Evolutionary conservation across 2,888 invertebrate species (phyloP), one percentile per base, ranked within the genome.

Genomic region (Nemurella pictetii): DNA sequence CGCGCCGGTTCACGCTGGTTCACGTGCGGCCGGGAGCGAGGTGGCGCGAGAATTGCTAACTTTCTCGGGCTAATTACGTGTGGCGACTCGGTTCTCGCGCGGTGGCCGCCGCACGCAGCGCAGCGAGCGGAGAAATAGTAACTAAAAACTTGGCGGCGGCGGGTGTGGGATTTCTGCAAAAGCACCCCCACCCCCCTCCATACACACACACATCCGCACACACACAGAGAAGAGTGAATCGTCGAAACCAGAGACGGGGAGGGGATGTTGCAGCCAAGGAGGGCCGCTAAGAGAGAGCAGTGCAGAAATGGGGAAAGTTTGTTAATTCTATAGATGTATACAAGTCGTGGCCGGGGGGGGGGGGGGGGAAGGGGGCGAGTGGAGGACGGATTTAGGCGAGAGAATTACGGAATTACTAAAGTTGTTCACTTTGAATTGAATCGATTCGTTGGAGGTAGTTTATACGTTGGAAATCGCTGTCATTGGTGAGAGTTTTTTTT

Each of bases 1-100:
- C 35, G 55, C 35, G 55, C 55, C 15, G 55, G n/a, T n/a, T n/a
- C n/a, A n/a, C n/a, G n/a, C n/a, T n/a, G 55, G 55, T 12, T 55
- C 15, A 20, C 35, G 55, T 7, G 12, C 20, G 55, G n/a, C n/a
- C n/a, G 55, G 55, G 55, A 55, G 55, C 1, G 55, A 20, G 55
- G 55, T 7, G 55, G 55, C 15, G 55, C 15, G 9, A 20, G 20
- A 55, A 20, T 55, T 55, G 55, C 20, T 55, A 78, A 78, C 29
- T 78, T 78, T n/a, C 78, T 55, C 15, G 29, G 28, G 78, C 78
- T 78, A 78, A 78, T 78, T 78, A 78, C 78, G 78, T 28, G 78
- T 30, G 26, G 78, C 78, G n/a, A 78, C 75, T n/a, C n/a, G 20
- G 26, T 75, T 27, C 28, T 74, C 74, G 26, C 75, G 75, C 26